These are phyloP conservation scores for Hypselothyrea guttata DNA, from an alignment of 2,888 invertebrate species.

Conservation along the genomic window DNA sequence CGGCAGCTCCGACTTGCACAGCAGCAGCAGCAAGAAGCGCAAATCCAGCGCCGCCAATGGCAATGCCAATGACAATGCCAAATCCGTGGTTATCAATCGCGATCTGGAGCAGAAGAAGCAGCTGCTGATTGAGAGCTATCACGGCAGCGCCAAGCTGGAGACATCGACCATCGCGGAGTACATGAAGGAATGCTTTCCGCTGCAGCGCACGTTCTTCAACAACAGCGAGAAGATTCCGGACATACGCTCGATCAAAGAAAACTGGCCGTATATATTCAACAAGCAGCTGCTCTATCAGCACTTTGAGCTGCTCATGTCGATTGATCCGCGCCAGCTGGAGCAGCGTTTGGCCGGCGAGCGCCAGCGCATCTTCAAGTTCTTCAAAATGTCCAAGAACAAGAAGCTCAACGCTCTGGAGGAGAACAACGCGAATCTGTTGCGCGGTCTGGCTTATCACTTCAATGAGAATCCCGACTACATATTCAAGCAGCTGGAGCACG, in stretches of 20 bases:
- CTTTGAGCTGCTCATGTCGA: conserved; percentile 70
- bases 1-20: conserved; percentile 53
- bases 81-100: conserved; percentile 41
- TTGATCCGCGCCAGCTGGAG: conserved; percentile 60
- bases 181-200: conserved; percentile 70
- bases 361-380: conserved; percentile 67
- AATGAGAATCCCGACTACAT: conserved; percentile 70
- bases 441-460: conserved; percentile 66
- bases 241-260: conserved; percentile 62
- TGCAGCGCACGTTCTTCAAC: conserved; percentile 66
- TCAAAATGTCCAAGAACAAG: conserved; percentile 66
- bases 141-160: conserved; percentile 54
- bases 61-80: conserved; percentile 61
- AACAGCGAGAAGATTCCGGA: conserved; percentile 71
- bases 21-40: conserved; percentile 55
- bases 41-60: conserved; percentile 32
- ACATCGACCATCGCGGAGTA: conserved; percentile 50
- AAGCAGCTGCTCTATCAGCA: conserved; percentile 65
- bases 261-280: conserved; percentile 67
- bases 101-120: conserved; percentile 71
- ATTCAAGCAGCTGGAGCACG: conserved; percentile 61
- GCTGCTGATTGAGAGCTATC: conserved; percentile 58
- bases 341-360: conserved; percentile 51
- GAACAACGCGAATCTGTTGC: conserved; percentile 62
- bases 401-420: conserved; percentile 57